Conservation (phyloP, 23 tunicate species). For the Diplosoma virens region DNA sequence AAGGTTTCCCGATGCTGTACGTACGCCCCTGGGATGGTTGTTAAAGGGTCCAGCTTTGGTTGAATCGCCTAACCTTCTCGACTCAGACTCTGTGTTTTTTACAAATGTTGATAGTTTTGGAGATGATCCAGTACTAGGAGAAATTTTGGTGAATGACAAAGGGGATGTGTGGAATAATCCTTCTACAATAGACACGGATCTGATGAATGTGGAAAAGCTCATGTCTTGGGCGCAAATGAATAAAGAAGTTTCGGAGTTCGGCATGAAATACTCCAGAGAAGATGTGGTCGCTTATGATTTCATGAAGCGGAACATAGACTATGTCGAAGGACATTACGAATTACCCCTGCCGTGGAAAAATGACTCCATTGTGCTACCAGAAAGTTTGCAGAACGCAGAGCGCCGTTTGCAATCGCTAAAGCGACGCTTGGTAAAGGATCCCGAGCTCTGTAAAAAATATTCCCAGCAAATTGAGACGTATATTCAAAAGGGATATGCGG, state of each 20-base stretch:
- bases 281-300: constrained; percentile 8
- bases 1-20: not conserved
- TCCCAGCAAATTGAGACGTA: not conserved
- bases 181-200: not conserved
- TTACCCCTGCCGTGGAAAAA: constrained; percentile 20
- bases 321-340: constrained; percentile 9
- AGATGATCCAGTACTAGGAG: not conserved
- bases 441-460: not conserved
- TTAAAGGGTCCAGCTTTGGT: constrained; percentile 28
- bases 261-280: constrained; percentile 5
- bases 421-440: not conserved
- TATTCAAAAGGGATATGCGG: not conserved
- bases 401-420: not conserved
- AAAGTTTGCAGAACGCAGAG: not conserved
- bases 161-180: constrained; percentile 20
- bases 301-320: not conserved
- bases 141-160: not conserved
- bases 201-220: not conserved
- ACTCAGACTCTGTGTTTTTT: not conserved
- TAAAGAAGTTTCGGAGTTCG: not conserved
- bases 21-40: constrained; percentile 18
- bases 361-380: not conserved
- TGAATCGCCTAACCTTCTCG: too few relatives aligned
- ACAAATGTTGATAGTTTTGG: not conserved
- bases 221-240: not conserved